Evolutionary conservation across 2,888 invertebrate genomes (phyloP).

Genomic region (Hyppa rectilinea): DNA sequence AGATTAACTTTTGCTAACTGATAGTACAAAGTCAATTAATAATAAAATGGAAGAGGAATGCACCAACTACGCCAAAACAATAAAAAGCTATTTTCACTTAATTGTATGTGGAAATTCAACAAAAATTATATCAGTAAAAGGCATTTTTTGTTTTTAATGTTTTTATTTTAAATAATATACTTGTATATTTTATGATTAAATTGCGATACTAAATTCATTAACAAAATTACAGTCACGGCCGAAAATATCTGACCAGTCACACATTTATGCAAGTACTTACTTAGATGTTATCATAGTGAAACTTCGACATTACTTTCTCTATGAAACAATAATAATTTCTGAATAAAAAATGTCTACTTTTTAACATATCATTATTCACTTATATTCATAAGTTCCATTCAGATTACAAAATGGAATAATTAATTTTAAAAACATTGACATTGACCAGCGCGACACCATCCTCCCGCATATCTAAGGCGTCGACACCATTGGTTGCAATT

Average conservation of each 20-base stretch:
- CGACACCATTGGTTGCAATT: constrained; percentile 17
- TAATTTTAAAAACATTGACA: constrained; percentile 50
- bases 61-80: background rate
- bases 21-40: background rate
- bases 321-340: background rate
- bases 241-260: no score
- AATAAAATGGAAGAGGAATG: background rate
- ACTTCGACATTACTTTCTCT: no score
- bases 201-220: background rate
- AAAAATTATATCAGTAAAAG: background rate
- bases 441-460: constrained; percentile 34
- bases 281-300: no score
- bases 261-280: no score
- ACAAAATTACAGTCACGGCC: no score
- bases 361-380: no score
- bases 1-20: background rate
- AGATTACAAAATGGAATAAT: background rate
- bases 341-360: background rate
- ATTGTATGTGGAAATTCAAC: background rate
- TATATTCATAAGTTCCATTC: background rate
- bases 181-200: background rate
- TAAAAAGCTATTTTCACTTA: background rate
- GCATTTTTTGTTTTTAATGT: background rate
- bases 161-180: background rate
- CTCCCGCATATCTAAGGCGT: constrained; percentile 15